Conservation (phyloP, 2,797 vertebrate species). For the Pampus argenteus region DNA sequence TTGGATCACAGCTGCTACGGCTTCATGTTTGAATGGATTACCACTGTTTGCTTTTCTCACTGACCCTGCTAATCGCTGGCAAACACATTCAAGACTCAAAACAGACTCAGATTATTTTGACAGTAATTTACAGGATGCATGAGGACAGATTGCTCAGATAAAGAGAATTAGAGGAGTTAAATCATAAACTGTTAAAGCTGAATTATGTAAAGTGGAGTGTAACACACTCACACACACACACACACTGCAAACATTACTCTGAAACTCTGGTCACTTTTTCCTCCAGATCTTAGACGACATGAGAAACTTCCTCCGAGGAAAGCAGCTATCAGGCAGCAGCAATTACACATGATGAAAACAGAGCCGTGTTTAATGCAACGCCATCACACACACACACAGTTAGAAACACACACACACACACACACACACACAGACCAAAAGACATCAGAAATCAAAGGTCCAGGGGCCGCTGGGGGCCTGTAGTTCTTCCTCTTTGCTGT, state of each 20-base stretch:
- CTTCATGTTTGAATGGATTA: background rate
- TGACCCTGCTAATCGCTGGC: background rate
- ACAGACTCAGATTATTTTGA: background rate
- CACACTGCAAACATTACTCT: constrained; percentile 13
- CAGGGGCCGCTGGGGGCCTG: constrained; percentile 52
- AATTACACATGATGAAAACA: constrained; percentile 50
- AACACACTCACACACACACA: background rate
- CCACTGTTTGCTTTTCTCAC: constrained; percentile 15
- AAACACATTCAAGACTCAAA: background rate
- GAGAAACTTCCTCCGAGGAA: background rate
- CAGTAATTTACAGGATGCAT: background rate
- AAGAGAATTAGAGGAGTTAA: background rate
- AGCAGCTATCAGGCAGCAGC: constrained; percentile 13
- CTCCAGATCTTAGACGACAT: background rate
- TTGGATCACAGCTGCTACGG: background rate
- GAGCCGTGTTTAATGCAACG: constrained; percentile 24
- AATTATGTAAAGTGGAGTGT: background rate
- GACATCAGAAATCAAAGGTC: constrained; percentile 74
- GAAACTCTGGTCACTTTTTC: background rate
- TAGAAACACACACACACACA: background rate
- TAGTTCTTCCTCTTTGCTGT: constrained; percentile 49
- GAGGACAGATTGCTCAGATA: background rate
- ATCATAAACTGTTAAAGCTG: background rate
- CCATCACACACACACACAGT: constrained; percentile 30
- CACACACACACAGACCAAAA: constrained; percentile 37